Conservation (phyloP, 2,888 invertebrate species). For the Patella depressa region DNA sequence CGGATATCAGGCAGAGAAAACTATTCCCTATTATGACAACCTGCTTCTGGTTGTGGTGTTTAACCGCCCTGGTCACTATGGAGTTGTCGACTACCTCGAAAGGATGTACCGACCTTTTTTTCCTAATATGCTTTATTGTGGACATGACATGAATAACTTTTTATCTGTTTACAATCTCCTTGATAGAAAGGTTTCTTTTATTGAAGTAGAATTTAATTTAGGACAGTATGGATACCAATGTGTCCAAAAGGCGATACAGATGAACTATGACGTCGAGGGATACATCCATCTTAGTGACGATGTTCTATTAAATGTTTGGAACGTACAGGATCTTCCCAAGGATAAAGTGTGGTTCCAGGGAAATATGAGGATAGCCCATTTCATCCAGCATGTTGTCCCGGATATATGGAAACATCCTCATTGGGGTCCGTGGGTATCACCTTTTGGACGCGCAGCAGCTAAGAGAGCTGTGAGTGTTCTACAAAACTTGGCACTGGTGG, state of each 20-base stretch:
- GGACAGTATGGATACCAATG: constrained; percentile 18
- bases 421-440: constrained; percentile 14
- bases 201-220: constrained; percentile 11
- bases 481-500: not conserved
- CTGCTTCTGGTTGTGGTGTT: not conserved
- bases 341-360: constrained; percentile 23
- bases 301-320: constrained; percentile 25
- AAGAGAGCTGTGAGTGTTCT: not conserved
- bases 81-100: constrained; percentile 14
- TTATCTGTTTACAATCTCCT: constrained; percentile 5
- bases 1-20: not conserved
- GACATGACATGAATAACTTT: constrained; percentile 11
- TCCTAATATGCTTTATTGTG: constrained; percentile 23
- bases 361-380: constrained; percentile 13
- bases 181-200: constrained; percentile 10
- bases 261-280: constrained; percentile 21
- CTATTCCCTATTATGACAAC: not conserved
- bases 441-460: not conserved
- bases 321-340: constrained; percentile 16
- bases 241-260: constrained; percentile 16
- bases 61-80: not conserved
- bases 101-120: constrained; percentile 20
- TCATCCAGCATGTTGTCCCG: constrained; percentile 6
- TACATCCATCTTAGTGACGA: constrained; percentile 24
- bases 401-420: not conserved